Evolutionary conservation across 1,140 invertebrate species (phyloP), one percentile per base, ranked within the genome.

Genomic region (Vanessa atalanta): DNA sequence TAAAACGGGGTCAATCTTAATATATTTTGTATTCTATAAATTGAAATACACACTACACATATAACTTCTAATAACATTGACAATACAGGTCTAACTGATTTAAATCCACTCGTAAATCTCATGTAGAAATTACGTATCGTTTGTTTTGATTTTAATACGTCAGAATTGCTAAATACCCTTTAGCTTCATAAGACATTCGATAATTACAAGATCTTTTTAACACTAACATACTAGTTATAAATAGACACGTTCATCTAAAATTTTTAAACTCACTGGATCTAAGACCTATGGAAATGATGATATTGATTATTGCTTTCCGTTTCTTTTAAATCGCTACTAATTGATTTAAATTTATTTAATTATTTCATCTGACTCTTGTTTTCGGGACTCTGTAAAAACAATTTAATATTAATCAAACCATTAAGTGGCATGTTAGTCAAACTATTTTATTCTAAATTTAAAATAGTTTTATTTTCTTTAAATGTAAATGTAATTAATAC

Each of bases 281-380:
- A 80, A 79, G 65, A 69, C 63, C 67, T 78, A 72, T 65, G 76
- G 73, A 78, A 75, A 69, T 78, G 73, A 83, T 87, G 85, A 87
- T 86, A 85, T 86, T 73, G 71, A 81, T 90, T 91, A 91, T 91
- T 91, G 89, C 89, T 91, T 87, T 83, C 73, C 65, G 83, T 87
- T 84, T 80, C 76, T 20, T 75, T 65, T 78, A 65, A 66, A 43
- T 75, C 57, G 47, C 66, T 75, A 75, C 65, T n/a, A 51, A 78
- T 61, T 63, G 47, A 51, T 26, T 65, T 64, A 60, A 75, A 70
- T 31, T 71, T 60, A 67, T 53, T 50, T 68, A 48, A 78, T 81
- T 73, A 85, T 73, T 90, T 88, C 70, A 76, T 73, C 26, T 78
- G 79, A 53, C 71, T 69, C 70, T 90, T 89, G 71, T 84, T 86